A percentile compares a stretch with the other conserved stretches of the same genome.
phyloP scores from a whole-genome alignment of 2,113 vertebrate genomes.

The Burhinus oedicnemus region DNA sequence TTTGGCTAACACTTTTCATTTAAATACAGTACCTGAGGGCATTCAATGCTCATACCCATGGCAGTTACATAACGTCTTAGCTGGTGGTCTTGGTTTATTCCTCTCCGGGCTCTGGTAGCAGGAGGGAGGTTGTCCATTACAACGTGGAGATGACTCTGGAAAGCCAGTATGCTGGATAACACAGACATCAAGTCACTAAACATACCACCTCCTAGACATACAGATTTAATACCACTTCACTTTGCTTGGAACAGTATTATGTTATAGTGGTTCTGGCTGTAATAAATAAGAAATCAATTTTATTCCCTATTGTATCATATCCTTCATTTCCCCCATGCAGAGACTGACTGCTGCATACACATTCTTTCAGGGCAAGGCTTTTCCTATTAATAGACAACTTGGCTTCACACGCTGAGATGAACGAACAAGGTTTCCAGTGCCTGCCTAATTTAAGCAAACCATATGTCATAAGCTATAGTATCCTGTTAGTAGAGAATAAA shows the following conservation, averaged over 20 bases:
- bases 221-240: not conserved
- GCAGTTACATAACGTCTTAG: not conserved
- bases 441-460: slow-evolving; percentile 44
- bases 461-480: slow-evolving; percentile 54
- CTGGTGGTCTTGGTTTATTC: slow-evolving; percentile 25
- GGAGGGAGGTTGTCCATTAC: not conserved
- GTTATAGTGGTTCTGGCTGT: not conserved
- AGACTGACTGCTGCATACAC: slow-evolving; percentile 1
- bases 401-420: slow-evolving; percentile 22
- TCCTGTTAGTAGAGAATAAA: slow-evolving; percentile 5
- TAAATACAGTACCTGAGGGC: not conserved
- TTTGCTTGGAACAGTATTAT: not conserved
- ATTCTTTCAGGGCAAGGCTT: slow-evolving; percentile 28
- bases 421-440: slow-evolving; percentile 15
- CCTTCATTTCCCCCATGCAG: not conserved
- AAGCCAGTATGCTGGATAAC: not conserved
- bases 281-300: not conserved
- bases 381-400: slow-evolving; percentile 59
- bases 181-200: not conserved
- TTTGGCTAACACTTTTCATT: not conserved
- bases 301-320: slow-evolving; percentile 19
- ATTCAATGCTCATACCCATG: not conserved
- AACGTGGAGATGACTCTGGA: slow-evolving; percentile 2
- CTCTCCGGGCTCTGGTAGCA: not conserved
- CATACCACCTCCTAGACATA: not conserved